Evolutionary conservation across 1,140 invertebrate genomes (phyloP).

Genomic region (Drosophila repleta): DNA sequence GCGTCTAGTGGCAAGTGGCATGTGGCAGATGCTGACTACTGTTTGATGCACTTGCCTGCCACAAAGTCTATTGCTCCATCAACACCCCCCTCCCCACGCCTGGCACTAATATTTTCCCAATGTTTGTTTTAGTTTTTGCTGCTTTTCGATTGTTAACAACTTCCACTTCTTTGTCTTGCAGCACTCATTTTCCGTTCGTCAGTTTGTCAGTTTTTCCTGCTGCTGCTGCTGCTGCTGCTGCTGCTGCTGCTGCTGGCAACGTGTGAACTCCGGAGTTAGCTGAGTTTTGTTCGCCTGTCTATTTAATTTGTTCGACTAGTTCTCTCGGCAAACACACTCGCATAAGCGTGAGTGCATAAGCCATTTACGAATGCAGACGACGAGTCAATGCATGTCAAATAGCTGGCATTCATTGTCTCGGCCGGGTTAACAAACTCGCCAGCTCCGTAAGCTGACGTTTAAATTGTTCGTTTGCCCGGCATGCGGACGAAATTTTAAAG

Average conservation of each 20-base stretch:
- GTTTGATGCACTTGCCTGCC: conserved; percentile 9
- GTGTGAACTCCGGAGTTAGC: conserved; percentile 5
- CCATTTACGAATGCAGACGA: conserved; percentile 27
- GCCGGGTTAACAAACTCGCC: conserved; percentile 25
- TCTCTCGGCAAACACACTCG: conserved; percentile 20
- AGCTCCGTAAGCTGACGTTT: neutral
- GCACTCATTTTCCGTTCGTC: conserved; percentile 38
- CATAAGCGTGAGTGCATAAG: neutral
- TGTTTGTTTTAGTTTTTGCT: neutral
- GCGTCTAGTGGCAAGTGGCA: conserved; percentile 7
- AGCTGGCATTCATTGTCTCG: conserved; percentile 28
- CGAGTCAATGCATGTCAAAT: conserved; percentile 42
- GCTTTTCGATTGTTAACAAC: conserved; percentile 21
- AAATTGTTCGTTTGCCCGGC: neutral
- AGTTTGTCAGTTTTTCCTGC: conserved; percentile 49
- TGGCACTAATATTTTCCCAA: conserved; percentile 4
- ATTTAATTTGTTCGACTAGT: conserved; percentile 29
- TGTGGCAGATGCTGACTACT: neutral
- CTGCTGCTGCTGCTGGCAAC: neutral
- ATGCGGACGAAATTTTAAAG: neutral
- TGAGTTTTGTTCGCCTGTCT: conserved; percentile 17
- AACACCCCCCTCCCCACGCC: neutral
- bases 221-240: conserved; percentile 15
- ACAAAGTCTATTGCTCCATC: neutral
- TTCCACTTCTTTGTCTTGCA: conserved; percentile 72